Base-by-base conservation (phyloP, 2,797 vertebrate genomes). In the Mormyrops boulengeri region DNA sequence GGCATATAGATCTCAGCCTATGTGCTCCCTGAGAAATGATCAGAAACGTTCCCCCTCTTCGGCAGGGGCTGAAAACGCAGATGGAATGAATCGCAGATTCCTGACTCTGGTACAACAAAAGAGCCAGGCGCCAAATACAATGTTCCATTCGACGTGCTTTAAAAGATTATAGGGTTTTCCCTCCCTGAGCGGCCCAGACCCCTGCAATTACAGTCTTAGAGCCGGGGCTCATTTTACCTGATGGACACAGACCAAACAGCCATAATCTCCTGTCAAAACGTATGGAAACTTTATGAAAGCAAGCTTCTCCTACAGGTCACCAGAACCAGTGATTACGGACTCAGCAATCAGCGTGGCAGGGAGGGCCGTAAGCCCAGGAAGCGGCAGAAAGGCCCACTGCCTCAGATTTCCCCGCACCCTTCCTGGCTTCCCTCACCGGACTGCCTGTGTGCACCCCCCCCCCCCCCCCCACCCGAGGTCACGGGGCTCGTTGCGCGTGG, bases 261-360 rank as follows among this genome's bases (percentile, higher is more conserved):
- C 90, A 69, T 93, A 93, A 95, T 95, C 93, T 91, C 85, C 92
- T 92, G 93, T 94, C 93, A 90, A 87, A 93, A 93, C 91, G 91
- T 87, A 92, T 93, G 93, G 92, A 91, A 93, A 91, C 93, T 91
- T 90, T 89, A 92, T 93, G 93, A 89, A 66, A 87, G 49, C 69
- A 60, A 57, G 49, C 69, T 22, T 12, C 2, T 82, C 89, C 82
- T 84, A 89, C 85, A 90, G 87, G 88, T 90, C 89, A 88, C 62
- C 88, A 89, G 88, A 91, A 91, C 92, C 90, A 88, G 89, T 90
- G 88, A 91, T 91, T 80, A 91, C 26, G 44, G 89, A 55, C 53
- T 87, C 50, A 12, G 86, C 80, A 87, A 91, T 89, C 87, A 90
- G 89, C 90, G 26, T 80, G 26, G 52, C 50, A 90, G 90, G 89